Conservation (phyloP, 2,113 vertebrate species). For the Campylomormyrus tamandua region DNA sequence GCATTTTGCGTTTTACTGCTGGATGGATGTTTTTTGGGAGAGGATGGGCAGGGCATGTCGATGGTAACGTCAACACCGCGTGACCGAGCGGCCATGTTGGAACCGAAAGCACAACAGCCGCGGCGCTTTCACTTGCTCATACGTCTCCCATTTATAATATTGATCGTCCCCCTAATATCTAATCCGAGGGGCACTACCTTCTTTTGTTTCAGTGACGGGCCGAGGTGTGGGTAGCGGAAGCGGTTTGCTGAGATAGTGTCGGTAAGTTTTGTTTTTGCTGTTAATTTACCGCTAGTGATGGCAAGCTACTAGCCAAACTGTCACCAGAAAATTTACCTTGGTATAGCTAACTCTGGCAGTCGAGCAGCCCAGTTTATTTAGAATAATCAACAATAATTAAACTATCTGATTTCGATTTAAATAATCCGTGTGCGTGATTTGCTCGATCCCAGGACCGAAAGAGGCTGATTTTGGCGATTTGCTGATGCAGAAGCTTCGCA, state of each 20-base stretch:
- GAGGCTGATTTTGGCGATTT: neutral
- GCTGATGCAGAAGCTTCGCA: neutral
- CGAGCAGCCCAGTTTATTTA: neutral
- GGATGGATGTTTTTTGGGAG: neutral
- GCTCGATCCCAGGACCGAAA: neutral
- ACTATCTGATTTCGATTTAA: neutral
- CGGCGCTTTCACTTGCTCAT: neutral
- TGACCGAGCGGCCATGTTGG: slow-evolving; percentile 23
- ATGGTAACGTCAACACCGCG: slow-evolving; percentile 5
- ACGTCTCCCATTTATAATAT: neutral
- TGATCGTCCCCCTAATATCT: neutral
- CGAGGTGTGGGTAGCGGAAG: neutral
- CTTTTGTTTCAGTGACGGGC: neutral
- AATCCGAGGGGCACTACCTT: neutral
- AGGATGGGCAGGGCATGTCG: neutral
- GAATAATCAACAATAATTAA: neutral
- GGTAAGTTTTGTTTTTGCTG: neutral
- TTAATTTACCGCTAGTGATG: neutral
- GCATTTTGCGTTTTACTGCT: neutral
- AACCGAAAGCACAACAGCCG: neutral
- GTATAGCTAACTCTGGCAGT: neutral
- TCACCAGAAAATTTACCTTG: neutral
- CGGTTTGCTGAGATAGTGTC: neutral
- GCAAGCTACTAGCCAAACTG: neutral
- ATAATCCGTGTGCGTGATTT: neutral